These are phyloP conservation scores for Microhierax caerulescens DNA, from an alignment of 2,797 vertebrate species.

Conservation along the genomic window DNA sequence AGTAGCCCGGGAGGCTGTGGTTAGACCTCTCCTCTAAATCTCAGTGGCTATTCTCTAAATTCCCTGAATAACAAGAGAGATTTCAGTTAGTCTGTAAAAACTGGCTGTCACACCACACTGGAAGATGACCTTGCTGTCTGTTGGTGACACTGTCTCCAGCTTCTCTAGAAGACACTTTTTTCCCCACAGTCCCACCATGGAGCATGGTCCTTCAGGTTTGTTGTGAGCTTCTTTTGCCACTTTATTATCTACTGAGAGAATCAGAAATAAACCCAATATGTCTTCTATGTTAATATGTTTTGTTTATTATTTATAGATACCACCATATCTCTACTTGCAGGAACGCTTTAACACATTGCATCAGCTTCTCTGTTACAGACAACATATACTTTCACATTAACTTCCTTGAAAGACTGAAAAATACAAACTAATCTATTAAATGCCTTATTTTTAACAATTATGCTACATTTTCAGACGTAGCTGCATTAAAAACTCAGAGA, in stretches of 20 bases:
- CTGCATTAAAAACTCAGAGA: fast-evolving
- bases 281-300: not conserved
- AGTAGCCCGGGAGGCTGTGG: not conserved
- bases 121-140: not conserved
- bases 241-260: not conserved
- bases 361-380: not conserved
- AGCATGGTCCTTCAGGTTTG: not conserved
- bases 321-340: not conserved
- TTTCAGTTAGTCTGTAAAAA: not conserved
- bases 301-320: not conserved
- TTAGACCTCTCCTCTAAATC: not conserved
- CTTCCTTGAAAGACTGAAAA: not conserved
- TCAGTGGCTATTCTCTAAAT: not conserved
- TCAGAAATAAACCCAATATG: not conserved
- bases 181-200: no score
- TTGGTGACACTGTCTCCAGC: not conserved
- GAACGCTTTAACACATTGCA: not conserved
- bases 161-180: not conserved
- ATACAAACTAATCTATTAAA: not conserved
- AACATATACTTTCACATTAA: not conserved
- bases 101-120: fast-evolving
- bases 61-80: not conserved
- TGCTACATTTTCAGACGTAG: not conserved
- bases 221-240: not conserved
- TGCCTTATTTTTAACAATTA: not conserved